Evolutionary conservation across 2,888 invertebrate species (phyloP).

Genomic region (Amphipoea lucens): DNA sequence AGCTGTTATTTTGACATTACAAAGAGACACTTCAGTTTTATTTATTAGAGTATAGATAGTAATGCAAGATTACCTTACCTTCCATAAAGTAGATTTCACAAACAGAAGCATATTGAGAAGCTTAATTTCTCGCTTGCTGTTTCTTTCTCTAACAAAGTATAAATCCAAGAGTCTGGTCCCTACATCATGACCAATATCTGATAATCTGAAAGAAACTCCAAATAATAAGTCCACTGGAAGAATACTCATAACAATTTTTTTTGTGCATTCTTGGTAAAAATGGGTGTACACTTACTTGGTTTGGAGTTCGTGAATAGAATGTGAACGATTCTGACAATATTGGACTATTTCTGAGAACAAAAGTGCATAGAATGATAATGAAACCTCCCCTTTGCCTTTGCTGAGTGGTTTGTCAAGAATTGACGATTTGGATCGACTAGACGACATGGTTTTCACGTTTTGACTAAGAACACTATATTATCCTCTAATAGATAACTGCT

Average conservation of each 20-base stretch:
- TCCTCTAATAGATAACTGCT: neutral
- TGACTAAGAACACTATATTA: neutral
- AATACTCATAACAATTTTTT: neutral
- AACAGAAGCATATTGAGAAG: slow-evolving; percentile 98
- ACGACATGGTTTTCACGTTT: slow-evolving; percentile 79
- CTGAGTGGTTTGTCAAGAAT: slow-evolving; percentile 97
- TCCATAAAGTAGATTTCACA: slow-evolving; percentile 99
- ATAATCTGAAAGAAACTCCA: slow-evolving; percentile 91
- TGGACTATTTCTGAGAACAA: slow-evolving; percentile 99
- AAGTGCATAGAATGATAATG: slow-evolving; percentile 97
- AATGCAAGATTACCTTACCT: slow-evolving; percentile 88
- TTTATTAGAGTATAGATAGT: neutral
- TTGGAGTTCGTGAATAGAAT: slow-evolving; percentile 98
- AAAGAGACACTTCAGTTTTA: too few relatives aligned
- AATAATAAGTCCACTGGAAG: neutral
- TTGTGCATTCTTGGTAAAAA: neutral
- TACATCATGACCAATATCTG: slow-evolving; percentile 98
- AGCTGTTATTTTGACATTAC: too few relatives aligned
- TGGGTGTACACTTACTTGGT: slow-evolving; percentile 92
- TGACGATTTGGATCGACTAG: slow-evolving; percentile 92
- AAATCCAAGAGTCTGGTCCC: slow-evolving; percentile 98
- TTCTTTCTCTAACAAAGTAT: slow-evolving; percentile 97
- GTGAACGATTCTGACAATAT: slow-evolving; percentile 98
- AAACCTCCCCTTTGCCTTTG: slow-evolving; percentile 97
- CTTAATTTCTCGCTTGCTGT: slow-evolving; percentile 98